Base-by-base conservation (phyloP, 1,140 invertebrate genomes). In the Ceratina calcarata region DNA sequence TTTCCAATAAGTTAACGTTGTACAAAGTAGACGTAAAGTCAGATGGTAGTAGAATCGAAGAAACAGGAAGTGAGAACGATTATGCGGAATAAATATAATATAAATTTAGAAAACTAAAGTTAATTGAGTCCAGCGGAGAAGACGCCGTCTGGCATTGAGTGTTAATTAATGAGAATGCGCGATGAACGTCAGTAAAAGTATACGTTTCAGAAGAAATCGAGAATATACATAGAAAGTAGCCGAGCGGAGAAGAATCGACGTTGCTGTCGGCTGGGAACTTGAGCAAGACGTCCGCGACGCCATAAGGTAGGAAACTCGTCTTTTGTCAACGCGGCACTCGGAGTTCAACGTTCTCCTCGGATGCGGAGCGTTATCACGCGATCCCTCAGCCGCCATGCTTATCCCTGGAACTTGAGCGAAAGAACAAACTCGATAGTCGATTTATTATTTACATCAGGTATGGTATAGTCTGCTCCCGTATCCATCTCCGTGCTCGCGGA, bases 341-440 rank as follows among this genome's bases (percentile, higher is more conserved):
- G 90, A 88, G 90, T 92, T 92, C 91, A 92, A 91, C 84, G 91
- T 91, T 92, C 91, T 89, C 87, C 67, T 86, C 82, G 80, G 86
- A 84, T 81, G 77, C 62, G 62, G 32, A 64, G 37, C 62, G 62
- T 68, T 66, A 83, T 73, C 60, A 64, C 71, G 71, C 71, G 71
- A 65, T 74, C 37, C 55, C 55, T 45, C 57, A 61, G 20, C 20
- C 70, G 57, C 37, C 72, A 55, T 55, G 24, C 10, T 74, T 78
- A 76, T 83, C n/a, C 55, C 4, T 20, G 13, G 37, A 24, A 24
- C 20, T 61, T 72, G 20, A 13, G 57, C 24, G 57, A 49, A 72
- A 72, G 61, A 72, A 32, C 70, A 22, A 61, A 72, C 70, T 61
- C 57, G 69, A 72, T 72, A 49, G 20, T 3, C 57, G 20, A 8